Base-by-base conservation (phyloP, 2,113 vertebrate species). In the Anthoscopus minutus region DNA sequence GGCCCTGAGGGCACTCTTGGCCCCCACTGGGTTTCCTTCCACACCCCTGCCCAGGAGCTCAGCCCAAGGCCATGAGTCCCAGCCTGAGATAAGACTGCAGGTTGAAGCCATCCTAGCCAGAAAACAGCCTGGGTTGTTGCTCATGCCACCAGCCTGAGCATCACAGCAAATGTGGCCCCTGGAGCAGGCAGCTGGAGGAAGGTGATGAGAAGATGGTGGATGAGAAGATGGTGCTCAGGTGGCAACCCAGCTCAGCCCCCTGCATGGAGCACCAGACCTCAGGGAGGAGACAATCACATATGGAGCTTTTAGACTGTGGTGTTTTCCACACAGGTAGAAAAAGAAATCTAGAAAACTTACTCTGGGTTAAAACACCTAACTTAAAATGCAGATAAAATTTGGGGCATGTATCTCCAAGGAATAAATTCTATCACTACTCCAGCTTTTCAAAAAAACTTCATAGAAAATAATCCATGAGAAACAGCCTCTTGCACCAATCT, bases 101-200 rank as follows among this genome's bases (percentile, higher is more conserved):
- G 27, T 60, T 70, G 1, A 4, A 78, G 35, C 38, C 89, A 64
- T 15, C 15, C 50, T 25, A 21, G 67, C 3, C 47, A 62, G 27
- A 38, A 67, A 20, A 40, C 1, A 58, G 20, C 47, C 38, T 21
- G 5, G 0, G 0, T 8, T 38, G 45, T 13, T 86, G 50, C 24
- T 69, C 16, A 0, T 2, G 30, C 31, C 48, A 31, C 57, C 10
- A 11, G 9, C 28, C 57, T 31, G 40, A 86, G 71, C 58, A 24
- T 5, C n/a, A 16, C 35, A 67, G 74, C 66, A 27, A 22, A 15
- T 1, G 11, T 37, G 48, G 64, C 24, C 15, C 42, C 35, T 35
- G 66, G 11, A 45, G 53, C 40, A 61, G 76, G 65, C 33, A 72
- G 57, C 53, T 69, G 71, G 45, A 35, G 60, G 38, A 33, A 53